Evolutionary conservation across 2,113 vertebrate species (phyloP).

Genomic region (Globicephala melas): DNA sequence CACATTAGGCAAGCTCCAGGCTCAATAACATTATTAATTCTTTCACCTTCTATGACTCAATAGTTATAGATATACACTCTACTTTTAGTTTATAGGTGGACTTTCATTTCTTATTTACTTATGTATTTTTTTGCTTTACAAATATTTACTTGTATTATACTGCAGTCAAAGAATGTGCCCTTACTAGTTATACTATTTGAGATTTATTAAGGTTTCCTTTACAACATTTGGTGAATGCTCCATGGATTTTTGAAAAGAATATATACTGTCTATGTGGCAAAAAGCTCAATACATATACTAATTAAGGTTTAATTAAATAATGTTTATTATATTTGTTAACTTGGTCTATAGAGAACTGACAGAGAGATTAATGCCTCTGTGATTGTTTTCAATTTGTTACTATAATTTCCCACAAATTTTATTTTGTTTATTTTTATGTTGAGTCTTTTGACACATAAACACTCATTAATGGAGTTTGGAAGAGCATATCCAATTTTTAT

Average conservation of each 20-base stretch:
- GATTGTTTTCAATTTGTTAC: neutral
- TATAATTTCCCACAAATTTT: neutral
- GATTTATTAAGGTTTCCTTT: neutral
- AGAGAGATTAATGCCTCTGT: neutral
- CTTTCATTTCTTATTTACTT: neutral
- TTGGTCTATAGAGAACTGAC: neutral
- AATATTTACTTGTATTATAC: neutral
- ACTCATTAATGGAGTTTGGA: neutral
- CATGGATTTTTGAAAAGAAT: slow-evolving; percentile 18
- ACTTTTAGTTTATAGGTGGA: neutral
- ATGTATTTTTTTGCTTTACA: neutral
- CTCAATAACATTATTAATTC: neutral
- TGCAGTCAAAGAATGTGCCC: neutral
- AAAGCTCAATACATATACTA: neutral
- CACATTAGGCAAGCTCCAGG: neutral
- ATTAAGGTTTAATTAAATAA: neutral
- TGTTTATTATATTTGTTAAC: neutral
- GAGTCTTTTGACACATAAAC: neutral
- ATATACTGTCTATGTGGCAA: neutral
- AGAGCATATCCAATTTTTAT: neutral
- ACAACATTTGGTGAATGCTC: neutral
- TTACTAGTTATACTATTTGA: neutral
- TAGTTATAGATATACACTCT: neutral
- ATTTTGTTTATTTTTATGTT: neutral
- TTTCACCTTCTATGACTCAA: neutral